Conservation (phyloP, 2,113 vertebrate species). For the Macrotus californicus region DNA sequence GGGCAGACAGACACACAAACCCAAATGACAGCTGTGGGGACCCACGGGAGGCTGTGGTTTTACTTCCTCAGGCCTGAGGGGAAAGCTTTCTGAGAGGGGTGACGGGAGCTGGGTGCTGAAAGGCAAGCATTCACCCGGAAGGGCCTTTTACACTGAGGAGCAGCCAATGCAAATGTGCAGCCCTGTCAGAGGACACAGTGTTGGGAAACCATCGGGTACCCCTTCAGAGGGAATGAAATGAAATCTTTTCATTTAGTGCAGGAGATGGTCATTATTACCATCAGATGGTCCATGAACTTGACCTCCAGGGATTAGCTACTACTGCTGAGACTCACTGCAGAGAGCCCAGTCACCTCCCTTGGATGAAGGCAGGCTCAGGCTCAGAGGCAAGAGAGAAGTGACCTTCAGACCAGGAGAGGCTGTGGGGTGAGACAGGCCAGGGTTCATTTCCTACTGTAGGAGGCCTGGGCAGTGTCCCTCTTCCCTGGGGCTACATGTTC, state of each 20-base stretch:
- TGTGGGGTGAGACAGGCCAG: background rate
- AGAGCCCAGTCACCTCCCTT: accelerated
- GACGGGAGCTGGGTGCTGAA: background rate
- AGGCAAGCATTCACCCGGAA: background rate
- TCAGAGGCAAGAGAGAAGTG: background rate
- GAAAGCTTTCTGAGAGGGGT: background rate
- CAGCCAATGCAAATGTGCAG: background rate
- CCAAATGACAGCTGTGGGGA: background rate
- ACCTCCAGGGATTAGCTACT: background rate
- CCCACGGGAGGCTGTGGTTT: background rate
- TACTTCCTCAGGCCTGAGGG: background rate
- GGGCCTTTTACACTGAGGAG: background rate
- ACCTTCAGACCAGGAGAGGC: background rate
- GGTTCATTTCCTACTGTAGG: constrained; percentile 17
- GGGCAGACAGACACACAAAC: background rate
- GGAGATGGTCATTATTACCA: no score
- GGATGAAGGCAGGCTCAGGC: background rate
- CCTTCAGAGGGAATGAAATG: background rate
- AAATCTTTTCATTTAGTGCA: background rate
- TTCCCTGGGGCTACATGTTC: background rate
- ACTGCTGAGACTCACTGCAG: background rate
- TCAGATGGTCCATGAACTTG: background rate
- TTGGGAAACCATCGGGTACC: background rate
- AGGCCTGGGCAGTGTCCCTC: background rate
- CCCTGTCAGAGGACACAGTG: background rate